These are phyloP conservation scores for Himantopus leucocephalus DNA, from an alignment of 2,113 vertebrate species.

Conservation along the genomic window DNA sequence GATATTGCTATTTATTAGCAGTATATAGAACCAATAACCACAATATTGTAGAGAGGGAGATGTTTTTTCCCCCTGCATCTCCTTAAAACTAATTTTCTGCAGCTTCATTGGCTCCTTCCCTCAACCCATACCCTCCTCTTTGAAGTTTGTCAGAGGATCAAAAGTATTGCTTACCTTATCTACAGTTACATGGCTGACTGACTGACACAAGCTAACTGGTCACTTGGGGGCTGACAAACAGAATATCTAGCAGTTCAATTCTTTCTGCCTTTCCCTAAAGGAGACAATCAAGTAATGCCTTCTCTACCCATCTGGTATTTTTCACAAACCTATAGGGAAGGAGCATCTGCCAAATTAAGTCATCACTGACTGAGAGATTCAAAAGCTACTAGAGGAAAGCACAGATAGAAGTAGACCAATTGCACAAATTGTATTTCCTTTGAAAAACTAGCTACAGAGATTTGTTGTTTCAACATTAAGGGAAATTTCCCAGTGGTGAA, in stretches of 20 bases:
- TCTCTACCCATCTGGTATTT: neutral
- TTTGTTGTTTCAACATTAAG: neutral
- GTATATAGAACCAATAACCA: neutral
- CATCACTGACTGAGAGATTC: neutral
- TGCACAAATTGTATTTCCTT: neutral
- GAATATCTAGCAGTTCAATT: fast-evolving
- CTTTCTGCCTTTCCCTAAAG: neutral
- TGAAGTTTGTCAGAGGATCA: neutral
- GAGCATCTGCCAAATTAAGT: neutral
- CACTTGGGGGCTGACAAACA: neutral
- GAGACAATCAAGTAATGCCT: neutral
- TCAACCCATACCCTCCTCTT: neutral
- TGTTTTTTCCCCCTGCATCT: fast-evolving
- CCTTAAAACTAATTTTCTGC: neutral
- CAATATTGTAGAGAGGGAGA: neutral
- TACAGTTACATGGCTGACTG: neutral
- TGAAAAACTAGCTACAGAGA: neutral
- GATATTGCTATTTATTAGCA: neutral
- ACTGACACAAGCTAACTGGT: neutral
- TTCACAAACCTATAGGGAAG: neutral
- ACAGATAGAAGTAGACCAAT: neutral
- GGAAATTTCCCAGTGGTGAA: neutral
- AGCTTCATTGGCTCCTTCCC: neutral
- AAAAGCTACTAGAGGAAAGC: neutral
- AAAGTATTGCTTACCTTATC: neutral